Base-by-base conservation (phyloP, 2,888 invertebrate genomes). In the Harpalus rubripes region DNA sequence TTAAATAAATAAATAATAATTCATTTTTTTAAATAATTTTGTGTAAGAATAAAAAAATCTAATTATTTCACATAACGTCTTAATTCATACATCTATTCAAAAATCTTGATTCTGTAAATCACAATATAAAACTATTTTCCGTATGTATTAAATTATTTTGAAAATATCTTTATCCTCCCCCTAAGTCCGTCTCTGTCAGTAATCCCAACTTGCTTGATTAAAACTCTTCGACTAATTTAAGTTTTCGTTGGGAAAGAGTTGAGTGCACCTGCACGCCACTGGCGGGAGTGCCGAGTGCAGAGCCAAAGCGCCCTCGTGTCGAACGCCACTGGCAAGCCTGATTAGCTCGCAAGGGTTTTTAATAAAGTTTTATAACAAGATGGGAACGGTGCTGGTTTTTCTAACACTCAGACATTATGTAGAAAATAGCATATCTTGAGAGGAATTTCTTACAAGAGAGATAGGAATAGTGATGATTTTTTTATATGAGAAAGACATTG, bases 141-240 rank as follows among this genome's bases (percentile, higher is more conserved):
- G 3, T 32, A 5, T 32, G 32, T 32, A 6, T 32, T 32, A 1
- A 52, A 52, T 44, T 44, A 10, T 12, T 12, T 8, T 52, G 44
- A 52, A 44, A 44, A 44, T 44, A 12, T 52, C 44, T 52, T 52
- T 52, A 52, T 52, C 7, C 32, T 3, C 18, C 56, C 41, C 78
- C 58, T 78, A 32, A 72, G 12, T 80, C 15, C 80, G 16, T n/a
- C 8, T 12, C 80, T 80, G 80, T 1, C 12, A 18, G 16, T 32
- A 84, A 84, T 84, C 63, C 78, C 26, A 84, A 44, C 84, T 78
- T 74, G 52, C 84, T 78, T 84, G 84, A 84, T 84, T 84, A 84
- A 84, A 84, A 84, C 84, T 83, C 83, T 84, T 84, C 63, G 65
- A 56, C 84, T 84, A 84, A 84, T 78, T 84, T 78, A 84, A 84